Evolutionary conservation across 2,888 invertebrate species (phyloP).

Genomic region (Ophion ellenae): DNA sequence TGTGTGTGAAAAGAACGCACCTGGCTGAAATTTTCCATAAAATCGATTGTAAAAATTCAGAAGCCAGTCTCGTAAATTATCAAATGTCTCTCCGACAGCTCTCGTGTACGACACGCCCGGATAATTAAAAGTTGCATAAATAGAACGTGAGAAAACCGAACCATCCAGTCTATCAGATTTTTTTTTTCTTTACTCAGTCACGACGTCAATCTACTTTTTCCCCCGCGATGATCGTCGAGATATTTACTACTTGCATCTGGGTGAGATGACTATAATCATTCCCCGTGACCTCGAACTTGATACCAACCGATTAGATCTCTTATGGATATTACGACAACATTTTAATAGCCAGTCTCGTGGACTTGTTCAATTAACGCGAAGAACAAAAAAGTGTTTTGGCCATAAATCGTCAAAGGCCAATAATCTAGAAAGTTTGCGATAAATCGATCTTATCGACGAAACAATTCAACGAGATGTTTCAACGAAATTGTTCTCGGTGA

Average conservation of each 20-base stretch:
- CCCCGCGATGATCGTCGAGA: conserved; percentile 32
- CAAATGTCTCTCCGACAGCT: conserved; percentile 33
- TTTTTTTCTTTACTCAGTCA: conserved; percentile 22
- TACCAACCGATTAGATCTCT: conserved; percentile 57
- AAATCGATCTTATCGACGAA: conserved; percentile 14
- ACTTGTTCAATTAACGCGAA: conserved; percentile 42
- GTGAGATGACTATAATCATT: conserved; percentile 44
- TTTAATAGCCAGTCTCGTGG: conserved; percentile 48
- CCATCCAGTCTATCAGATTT: conserved; percentile 45
- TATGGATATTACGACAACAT: conserved; percentile 60
- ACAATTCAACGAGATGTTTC: conserved; percentile 17
- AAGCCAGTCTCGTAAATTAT: conserved; percentile 37
- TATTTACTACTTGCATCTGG: conserved; percentile 33
- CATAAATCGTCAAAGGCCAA: conserved; percentile 57
- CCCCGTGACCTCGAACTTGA: conserved; percentile 63
- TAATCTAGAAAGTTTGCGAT: conserved; percentile 37
- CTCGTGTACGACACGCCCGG: conserved; percentile 36
- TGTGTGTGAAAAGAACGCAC: no score
- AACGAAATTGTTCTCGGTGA: conserved; percentile 29
- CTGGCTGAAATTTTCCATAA: not conserved
- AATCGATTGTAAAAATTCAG: not conserved
- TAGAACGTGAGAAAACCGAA: conserved; percentile 63
- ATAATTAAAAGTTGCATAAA: conserved; percentile 64
- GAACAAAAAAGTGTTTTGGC: conserved; percentile 34
- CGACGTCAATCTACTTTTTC: conserved; percentile 52